These are phyloP conservation scores for Dermatemys mawii DNA, from an alignment of 2,113 vertebrate genomes.

Conservation along the genomic window DNA sequence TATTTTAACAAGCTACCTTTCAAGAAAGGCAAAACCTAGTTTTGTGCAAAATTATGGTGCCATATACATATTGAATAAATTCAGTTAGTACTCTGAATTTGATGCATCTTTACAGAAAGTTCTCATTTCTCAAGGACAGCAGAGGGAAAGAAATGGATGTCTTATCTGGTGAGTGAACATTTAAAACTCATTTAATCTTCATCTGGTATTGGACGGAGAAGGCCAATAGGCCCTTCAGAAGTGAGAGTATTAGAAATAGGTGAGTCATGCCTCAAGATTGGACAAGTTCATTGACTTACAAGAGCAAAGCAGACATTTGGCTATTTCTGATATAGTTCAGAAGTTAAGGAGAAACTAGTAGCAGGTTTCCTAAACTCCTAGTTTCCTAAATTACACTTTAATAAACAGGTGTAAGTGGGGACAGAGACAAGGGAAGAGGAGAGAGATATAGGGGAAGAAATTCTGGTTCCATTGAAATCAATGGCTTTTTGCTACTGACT, in stretches of 20 bases:
- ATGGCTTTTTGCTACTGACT: background rate
- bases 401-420: background rate
- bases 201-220: conserved; percentile 2
- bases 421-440: background rate
- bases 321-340: too few relatives aligned
- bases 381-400: background rate
- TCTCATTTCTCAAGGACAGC: background rate
- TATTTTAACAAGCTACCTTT: background rate
- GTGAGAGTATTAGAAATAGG: background rate
- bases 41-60: background rate
- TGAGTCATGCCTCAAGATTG: background rate
- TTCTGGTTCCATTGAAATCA: background rate
- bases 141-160: background rate
- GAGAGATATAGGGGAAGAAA: background rate
- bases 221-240: background rate
- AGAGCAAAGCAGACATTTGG: background rate
- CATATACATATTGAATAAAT: background rate
- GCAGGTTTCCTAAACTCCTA: too few relatives aligned
- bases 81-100: background rate
- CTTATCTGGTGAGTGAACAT: background rate
- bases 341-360: background rate
- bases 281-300: background rate
- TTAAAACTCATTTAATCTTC: conserved; percentile 27
- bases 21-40: background rate
- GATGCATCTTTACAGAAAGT: background rate